A percentile compares a stretch with the other conserved stretches of the same genome.
phyloP scores from a whole-genome alignment of 2,797 vertebrate genomes.

The Lepus oiostolus region DNA sequence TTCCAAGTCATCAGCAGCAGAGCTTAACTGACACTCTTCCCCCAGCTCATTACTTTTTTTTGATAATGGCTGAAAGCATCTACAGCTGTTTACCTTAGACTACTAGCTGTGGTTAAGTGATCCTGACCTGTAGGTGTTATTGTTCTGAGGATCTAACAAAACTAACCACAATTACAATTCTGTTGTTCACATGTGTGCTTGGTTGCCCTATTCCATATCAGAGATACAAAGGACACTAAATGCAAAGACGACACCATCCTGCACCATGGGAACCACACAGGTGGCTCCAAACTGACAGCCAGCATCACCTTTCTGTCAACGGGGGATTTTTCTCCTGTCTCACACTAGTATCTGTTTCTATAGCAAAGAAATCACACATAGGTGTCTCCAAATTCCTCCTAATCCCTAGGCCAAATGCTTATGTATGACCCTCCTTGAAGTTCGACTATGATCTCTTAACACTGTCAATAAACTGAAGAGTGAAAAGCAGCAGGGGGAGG shows the following conservation, averaged over 20 bases:
- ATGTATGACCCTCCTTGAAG: not conserved
- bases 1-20: not conserved
- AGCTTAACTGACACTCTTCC: not conserved
- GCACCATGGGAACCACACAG: not conserved
- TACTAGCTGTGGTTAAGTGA: not conserved
- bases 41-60: not conserved
- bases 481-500: not conserved
- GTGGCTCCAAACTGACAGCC: not conserved
- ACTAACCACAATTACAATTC: not conserved
- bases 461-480: not conserved
- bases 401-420: not conserved
- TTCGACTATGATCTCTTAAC: not conserved
- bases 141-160: not conserved
- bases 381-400: not conserved
- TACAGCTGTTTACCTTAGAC: not conserved
- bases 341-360: not conserved
- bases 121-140: not conserved
- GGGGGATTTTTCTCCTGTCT: not conserved
- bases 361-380: not conserved
- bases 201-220: not conserved
- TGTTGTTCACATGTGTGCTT: not conserved
- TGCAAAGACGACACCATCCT: not conserved
- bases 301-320: not conserved
- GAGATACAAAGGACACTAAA: not conserved
- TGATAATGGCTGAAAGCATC: not conserved